Base-by-base conservation (phyloP, 2,888 invertebrate genomes). In the Elysia crispata region DNA sequence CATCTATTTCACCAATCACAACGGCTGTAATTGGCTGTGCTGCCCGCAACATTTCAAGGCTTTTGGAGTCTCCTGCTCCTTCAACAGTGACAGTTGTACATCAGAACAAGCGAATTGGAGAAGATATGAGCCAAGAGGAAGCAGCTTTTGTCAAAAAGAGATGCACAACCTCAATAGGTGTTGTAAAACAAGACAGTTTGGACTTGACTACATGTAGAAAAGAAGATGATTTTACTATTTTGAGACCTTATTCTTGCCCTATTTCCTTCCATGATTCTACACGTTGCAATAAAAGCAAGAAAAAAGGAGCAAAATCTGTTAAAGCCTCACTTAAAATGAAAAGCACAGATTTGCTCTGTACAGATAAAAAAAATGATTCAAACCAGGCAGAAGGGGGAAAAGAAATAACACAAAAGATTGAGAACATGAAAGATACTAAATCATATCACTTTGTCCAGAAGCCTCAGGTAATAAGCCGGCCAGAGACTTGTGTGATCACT, bases 1-100 rank as follows among this genome's bases (percentile, higher is more conserved):
- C 64, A 20, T 18, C 49, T 33, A 66, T 64, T 15, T 69, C 70
- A 31, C 73, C 70, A 0, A 23, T 54, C 20, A 49, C 31, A 5
- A 57, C 28, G 57, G 33, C 77, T 23, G 33, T 74, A 49, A n/a
- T 62, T 20, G 74, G 76, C 28, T 60, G 75, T 76, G 77, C 78
- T 25, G 73, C 81, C 6, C 74, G 82, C 5, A 82, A 84, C 74
- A 82, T 84, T 60, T 78, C 82, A 11, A 80, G 77, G 54, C 57
- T 84, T 33, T 74, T 82, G 25, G 82, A 82, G 78, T 82, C 80
- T 15, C 82, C 84, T 41, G 41, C 41, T 11, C 41, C 3, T 41
- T 41, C 41, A 11, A 11, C 41, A 41, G 11, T 69, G 23, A n/a
- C 62, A 28, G 30, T 50, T 60, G 60, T 72, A 72, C 79, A 74